These are phyloP conservation scores for Vimba vimba DNA, from an alignment of 2,113 vertebrate genomes.

Conservation along the genomic window DNA sequence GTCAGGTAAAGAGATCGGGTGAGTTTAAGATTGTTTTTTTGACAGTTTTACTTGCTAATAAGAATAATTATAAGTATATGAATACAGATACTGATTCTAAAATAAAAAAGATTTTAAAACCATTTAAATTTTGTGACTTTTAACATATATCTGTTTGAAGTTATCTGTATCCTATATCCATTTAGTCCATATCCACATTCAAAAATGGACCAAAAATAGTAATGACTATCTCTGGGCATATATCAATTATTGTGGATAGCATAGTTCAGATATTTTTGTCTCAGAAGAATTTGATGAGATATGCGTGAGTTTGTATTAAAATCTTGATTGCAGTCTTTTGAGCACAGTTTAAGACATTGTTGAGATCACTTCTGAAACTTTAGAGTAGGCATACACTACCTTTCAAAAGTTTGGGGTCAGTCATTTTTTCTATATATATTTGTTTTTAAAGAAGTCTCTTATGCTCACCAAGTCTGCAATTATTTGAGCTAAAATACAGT, in stretches of 20 bases:
- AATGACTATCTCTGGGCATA: background rate
- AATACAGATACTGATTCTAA: background rate
- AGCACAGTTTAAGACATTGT: background rate
- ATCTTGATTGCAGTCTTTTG: background rate
- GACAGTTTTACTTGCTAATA: background rate
- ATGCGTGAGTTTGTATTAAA: background rate
- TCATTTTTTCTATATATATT: too few species aligned
- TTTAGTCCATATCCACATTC: background rate
- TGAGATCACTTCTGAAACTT: background rate
- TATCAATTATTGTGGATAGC: background rate
- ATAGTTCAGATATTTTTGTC: background rate
- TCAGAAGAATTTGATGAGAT: background rate
- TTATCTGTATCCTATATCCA: background rate
- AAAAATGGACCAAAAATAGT: background rate
- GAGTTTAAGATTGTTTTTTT: background rate
- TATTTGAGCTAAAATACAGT: background rate
- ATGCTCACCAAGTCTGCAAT: background rate
- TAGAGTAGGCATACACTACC: background rate
- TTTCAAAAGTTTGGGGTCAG: background rate
- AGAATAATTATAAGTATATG: background rate
- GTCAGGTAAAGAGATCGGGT: constrained; percentile 1
- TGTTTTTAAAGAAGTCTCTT: background rate
- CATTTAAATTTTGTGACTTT: too few species aligned
- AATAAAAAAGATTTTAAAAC: too few species aligned
- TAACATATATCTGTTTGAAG: too few species aligned